Base-by-base conservation (phyloP, 2,797 vertebrate species). In the Acrossocheilus wenchowensis region DNA sequence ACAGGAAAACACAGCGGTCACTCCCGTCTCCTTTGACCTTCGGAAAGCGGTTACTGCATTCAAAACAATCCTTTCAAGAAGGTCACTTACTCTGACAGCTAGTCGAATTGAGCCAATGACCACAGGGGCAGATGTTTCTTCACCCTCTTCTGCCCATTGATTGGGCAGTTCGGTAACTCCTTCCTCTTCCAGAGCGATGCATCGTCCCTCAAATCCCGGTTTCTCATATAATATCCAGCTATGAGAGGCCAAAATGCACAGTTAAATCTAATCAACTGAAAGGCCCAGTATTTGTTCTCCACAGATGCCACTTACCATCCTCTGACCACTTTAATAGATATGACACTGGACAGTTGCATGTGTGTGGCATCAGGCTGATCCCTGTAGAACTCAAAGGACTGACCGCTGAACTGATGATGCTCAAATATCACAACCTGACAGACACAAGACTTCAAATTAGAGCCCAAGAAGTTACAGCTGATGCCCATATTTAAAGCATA, bases 201-300 rank as follows among this genome's bases (percentile, higher is more conserved):
- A 93, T 26, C 95, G 95, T 0, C 98, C 98, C 93, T 97, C 95
- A 91, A 97, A 99, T 92, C 95, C 95, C 8, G 97, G 97, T 87
- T 96, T 97, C 90, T 99, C 97, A 52, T 97, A 98, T 4, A 99
- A 94, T 89, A 99, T 91, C 98, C 98, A 99, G 91, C 98, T 99
- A 92, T 68, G 89, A 64, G 23, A 41, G 17, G 36, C 23, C 15
- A 72, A 54, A n/a, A 54, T 26, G 41, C 50, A 60, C 19, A 68
- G 2, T 45, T 54, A 4, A 19, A 41, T 8, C 21, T 8, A 57
- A 19, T 30, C 54, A 5, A 66, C 34, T 57, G 64, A 64, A 64
- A 64, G 2, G n/a, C 11, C n/a, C 60, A 30, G 62, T 8, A 5
- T 60, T 6, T 72, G 19, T 48, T 52, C 43, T 54, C 15, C 41